These are phyloP conservation scores for Tortricodes alternella DNA, from an alignment of 2,888 invertebrate genomes.

Conservation along the genomic window DNA sequence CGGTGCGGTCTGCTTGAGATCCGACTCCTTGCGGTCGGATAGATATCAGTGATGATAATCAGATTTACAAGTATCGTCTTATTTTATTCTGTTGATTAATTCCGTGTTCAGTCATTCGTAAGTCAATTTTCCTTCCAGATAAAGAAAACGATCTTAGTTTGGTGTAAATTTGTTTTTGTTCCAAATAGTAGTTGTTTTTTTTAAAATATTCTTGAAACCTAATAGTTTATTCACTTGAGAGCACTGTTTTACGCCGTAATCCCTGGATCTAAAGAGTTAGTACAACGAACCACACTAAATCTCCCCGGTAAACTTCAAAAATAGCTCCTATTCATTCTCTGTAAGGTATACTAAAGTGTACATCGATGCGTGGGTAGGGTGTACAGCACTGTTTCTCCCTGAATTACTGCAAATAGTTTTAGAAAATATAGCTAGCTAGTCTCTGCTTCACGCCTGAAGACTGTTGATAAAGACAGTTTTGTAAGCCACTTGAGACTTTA, in stretches of 20 bases:
- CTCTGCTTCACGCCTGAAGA: conserved; percentile 13
- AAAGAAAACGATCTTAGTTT: background rate
- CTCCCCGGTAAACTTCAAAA: background rate
- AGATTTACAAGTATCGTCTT: background rate
- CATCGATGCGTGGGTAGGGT: background rate
- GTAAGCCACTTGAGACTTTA: background rate
- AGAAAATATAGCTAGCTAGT: conserved; percentile 26
- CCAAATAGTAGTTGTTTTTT: background rate
- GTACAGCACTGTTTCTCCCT: conserved; percentile 24
- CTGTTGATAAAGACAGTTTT: conserved; percentile 21
- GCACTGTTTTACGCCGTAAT: conserved; percentile 39
- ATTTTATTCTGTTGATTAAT: background rate
- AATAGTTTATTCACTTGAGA: conserved; percentile 42
- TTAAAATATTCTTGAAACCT: background rate
- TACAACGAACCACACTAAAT: conserved; percentile 21
- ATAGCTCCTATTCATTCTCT: background rate
- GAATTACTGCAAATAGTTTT: conserved; percentile 59
- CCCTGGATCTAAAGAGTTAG: conserved; percentile 49
- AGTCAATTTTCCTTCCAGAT: background rate
- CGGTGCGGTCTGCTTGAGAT: conserved; percentile 18
- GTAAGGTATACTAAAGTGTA: background rate
- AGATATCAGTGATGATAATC: background rate
- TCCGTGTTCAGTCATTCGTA: background rate
- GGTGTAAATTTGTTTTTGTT: no score
- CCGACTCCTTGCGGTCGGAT: conserved; percentile 6